phyloP scores from a whole-genome alignment of 2,888 invertebrate genomes.

The Ennomos erosarius region DNA sequence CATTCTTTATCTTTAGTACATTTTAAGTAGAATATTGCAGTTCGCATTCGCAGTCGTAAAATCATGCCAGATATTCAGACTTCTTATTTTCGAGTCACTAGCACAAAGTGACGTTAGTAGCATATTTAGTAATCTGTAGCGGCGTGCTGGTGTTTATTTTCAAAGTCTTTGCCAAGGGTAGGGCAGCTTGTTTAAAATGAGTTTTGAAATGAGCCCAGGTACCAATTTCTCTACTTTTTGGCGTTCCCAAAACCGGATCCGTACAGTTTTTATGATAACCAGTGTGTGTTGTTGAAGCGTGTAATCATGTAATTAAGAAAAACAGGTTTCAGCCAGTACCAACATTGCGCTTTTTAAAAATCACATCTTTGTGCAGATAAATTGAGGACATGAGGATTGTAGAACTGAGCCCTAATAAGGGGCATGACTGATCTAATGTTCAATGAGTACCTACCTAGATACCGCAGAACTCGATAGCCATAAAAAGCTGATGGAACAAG shows the following conservation, averaged over 20 bases:
- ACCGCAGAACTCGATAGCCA: conserved; percentile 29
- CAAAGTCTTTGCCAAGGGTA: conserved; percentile 15
- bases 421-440: conserved; percentile 19
- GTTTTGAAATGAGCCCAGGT: conserved; percentile 24
- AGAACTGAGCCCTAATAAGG: conserved; percentile 14
- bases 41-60: no score
- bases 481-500: conserved; percentile 44
- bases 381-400: conserved; percentile 17
- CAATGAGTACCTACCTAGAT: conserved; percentile 18
- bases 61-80: no score
- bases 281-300: conserved; percentile 44
- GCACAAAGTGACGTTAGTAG: no score
- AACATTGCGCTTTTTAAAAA: conserved; percentile 30
- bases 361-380: conserved; percentile 24
- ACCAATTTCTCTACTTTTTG: conserved; percentile 31
- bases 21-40: no score
- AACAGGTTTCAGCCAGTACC: conserved; percentile 41
- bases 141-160: no score
- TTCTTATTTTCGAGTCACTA: neutral
- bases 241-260: conserved; percentile 31
- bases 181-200: conserved; percentile 21
- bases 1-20: no score
- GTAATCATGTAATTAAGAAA: conserved; percentile 47
- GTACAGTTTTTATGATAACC: conserved; percentile 29
- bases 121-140: no score